A percentile compares a stretch with the other conserved stretches of the same genome.
phyloP scores from a whole-genome alignment of 2,797 vertebrate species.

The Acanthurus leucopareius region DNA sequence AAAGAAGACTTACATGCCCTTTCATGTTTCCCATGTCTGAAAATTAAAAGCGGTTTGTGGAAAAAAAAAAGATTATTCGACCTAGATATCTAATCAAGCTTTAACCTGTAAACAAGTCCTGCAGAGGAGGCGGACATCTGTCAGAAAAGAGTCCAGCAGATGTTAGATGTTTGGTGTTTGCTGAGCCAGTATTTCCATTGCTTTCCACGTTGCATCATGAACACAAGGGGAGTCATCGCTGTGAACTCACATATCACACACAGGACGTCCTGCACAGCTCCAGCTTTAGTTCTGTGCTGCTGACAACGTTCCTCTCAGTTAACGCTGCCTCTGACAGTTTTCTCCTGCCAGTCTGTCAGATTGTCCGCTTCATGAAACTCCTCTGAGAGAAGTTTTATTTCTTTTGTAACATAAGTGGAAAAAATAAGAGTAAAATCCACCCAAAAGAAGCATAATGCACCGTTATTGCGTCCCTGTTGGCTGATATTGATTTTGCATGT shows the following conservation, averaged over 20 bases:
- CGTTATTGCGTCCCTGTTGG: constrained; percentile 36
- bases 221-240: constrained; percentile 25
- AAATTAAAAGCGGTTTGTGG: constrained; percentile 47
- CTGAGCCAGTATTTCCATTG: constrained; percentile 18
- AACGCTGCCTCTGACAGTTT: constrained; percentile 20
- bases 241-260: constrained; percentile 41
- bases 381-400: constrained; percentile 15
- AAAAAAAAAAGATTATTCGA: constrained; percentile 36
- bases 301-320: constrained; percentile 26
- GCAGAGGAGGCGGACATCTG: constrained; percentile 73
- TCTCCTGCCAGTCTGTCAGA: constrained; percentile 30
- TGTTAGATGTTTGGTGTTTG: constrained; percentile 57
- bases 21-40: constrained; percentile 24
- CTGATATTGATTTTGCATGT: constrained; percentile 60
- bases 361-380: constrained; percentile 8
- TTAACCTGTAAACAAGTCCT: constrained; percentile 75
- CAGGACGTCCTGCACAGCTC: constrained; percentile 18
- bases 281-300: constrained; percentile 6
- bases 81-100: constrained; percentile 79
- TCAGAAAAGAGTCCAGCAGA: constrained; percentile 70
- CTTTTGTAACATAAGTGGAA: not conserved
- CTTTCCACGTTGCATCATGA: constrained; percentile 6
- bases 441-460: constrained; percentile 29
- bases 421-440: constrained; percentile 7
- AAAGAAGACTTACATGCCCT: not conserved